Base-by-base conservation (phyloP, 2,888 invertebrate genomes). In the Mimumesa dahlbomi region DNA sequence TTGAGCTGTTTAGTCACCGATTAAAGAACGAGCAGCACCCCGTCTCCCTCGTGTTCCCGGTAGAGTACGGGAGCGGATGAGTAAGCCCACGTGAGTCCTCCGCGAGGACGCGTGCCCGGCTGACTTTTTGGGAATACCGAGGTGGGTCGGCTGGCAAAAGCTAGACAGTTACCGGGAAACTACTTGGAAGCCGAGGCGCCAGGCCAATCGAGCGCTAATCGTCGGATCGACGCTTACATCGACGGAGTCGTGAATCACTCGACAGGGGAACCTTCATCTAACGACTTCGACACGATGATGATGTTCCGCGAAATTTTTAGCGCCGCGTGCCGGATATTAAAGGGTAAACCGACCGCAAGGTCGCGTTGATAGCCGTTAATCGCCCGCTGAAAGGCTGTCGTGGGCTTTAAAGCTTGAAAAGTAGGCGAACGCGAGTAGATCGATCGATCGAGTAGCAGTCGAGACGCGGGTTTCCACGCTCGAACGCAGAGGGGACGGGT, bases 111-210 rank as follows among this genome's bases (percentile, higher is more conserved):
- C 74, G 54, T 48, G 58, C 40, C 78, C 11, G 18, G 61, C 50
- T 67, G 74, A 71, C 75, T 75, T 80, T 79, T 80, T 34, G 77
- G 68, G 48, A 77, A 79, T 80, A 72, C 71, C 77, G 25, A 22
- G 43, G 40, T 40, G 54, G 62, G 18, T 58, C 59, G 31, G 46
- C 49, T 42, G 13, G 50, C 45, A 21, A 69, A 59, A 63, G 42
- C 36, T 45, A 46, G 64, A 45, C 61, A 61, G 59, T 77, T 75
- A 70, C 67, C 56, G 22, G 54, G 71, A 78, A 78, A 56, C 52
- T 78, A 73, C 81, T 67, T n/a, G 65, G 76, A 79, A 79, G 29
- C 22, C 16, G 16, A 13, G 65, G 68, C 73, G 66, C 71, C 71
- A 14, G 52, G 42, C 18, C 66, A 65, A 62, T 57, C 62, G 25